Conservation (phyloP, 2,797 vertebrate species). For the Lithobates pipiens region DNA sequence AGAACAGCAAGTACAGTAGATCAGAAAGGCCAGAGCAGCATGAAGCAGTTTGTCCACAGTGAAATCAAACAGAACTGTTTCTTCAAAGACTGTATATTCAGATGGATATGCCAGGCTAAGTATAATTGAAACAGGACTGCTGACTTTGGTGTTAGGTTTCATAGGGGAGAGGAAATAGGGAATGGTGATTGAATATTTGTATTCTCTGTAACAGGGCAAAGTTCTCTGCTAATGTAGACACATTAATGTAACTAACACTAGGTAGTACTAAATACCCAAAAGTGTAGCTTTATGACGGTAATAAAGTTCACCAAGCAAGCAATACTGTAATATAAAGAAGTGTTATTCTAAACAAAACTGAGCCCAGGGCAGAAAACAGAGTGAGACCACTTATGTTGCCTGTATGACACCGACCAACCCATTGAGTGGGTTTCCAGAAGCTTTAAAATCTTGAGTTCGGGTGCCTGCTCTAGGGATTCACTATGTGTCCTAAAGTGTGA, state of each 20-base stretch:
- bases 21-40: constrained; percentile 14
- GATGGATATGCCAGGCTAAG: constrained; percentile 15
- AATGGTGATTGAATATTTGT: constrained; percentile 43
- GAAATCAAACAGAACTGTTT: constrained; percentile 6
- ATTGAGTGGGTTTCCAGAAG: no score
- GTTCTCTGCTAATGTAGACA: constrained; percentile 14
- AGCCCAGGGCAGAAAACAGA: neutral
- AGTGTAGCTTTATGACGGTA: neutral
- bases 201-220: constrained; percentile 24
- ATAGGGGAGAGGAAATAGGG: neutral
- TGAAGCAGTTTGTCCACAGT: constrained; percentile 13
- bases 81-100: constrained; percentile 16
- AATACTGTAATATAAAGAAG: neutral
- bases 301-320: neutral
- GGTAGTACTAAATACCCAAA: neutral
- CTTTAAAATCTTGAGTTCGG: no score
- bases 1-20: constrained; percentile 3
- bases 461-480: no score
- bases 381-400: neutral
- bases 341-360: neutral
- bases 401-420: neutral
- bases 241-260: neutral
- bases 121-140: constrained; percentile 72
- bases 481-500: no score
- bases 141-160: constrained; percentile 48